These are phyloP conservation scores for Paralvinella palmiformis DNA, from an alignment of 1,140 invertebrate genomes.

Conservation along the genomic window DNA sequence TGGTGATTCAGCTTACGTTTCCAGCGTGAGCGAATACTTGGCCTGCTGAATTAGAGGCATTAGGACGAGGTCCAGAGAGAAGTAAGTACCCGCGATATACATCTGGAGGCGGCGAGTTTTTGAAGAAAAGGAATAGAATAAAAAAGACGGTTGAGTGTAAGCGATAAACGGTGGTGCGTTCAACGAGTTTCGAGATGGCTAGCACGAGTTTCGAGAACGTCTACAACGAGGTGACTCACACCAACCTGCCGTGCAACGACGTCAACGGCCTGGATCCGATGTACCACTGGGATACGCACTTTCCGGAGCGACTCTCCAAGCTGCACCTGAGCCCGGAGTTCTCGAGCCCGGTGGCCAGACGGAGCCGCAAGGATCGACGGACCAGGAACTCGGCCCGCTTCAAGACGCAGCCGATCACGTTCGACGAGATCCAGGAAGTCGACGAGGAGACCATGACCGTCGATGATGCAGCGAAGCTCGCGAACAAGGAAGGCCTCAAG, in stretches of 20 bases:
- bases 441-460: conserved; percentile 5
- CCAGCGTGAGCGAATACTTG: too few relatives aligned
- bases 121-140: too few relatives aligned
- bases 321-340: conserved; percentile 48
- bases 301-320: conserved; percentile 63
- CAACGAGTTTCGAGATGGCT: too few relatives aligned
- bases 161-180: too few relatives aligned
- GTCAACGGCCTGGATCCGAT: conserved; percentile 33
- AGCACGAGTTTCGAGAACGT: too few relatives aligned
- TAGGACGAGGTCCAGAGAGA: too few relatives aligned
- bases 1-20: too few relatives aligned
- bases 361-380: conserved; percentile 14
- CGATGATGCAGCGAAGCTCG: neutral
- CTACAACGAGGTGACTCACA: conserved; percentile 20
- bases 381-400: conserved; percentile 51
- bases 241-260: neutral
- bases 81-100: too few relatives aligned
- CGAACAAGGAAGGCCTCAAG: conserved; percentile 25
- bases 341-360: conserved; percentile 22
- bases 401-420: conserved; percentile 67
- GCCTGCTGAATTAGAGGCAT: too few relatives aligned
- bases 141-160: too few relatives aligned
- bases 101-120: too few relatives aligned
- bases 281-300: conserved; percentile 63
- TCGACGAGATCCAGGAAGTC: conserved; percentile 66